Evolutionary conservation across 2,797 vertebrate genomes (phyloP), one percentile per base, ranked within the genome.

Genomic region (Eospalax fontanierii): DNA sequence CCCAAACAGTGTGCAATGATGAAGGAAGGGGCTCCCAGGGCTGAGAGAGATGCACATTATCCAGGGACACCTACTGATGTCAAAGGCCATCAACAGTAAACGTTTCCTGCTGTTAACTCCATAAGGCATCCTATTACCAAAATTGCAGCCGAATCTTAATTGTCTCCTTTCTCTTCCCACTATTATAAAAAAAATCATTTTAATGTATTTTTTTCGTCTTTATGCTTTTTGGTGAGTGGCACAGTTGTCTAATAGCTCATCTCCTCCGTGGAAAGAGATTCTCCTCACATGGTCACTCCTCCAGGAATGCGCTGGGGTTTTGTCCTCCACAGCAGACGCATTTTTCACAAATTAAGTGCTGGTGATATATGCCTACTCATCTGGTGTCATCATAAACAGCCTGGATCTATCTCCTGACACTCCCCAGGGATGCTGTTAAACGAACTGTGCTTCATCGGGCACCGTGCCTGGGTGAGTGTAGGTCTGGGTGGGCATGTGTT

Each of bases 301-400:
- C 57, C 63, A 86, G 78, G 68, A 84, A 74, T 21, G 33, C 2
- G 11, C 66, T 87, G 61, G 21, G 46, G 30, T 74, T 68, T 50
- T 12, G 8, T 65, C 33, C 43, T 40, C 54, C 70, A 38, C 21
- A 30, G 33, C 76, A 63, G 70, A 76, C 43, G 40, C 81, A 26
- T 71, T 90, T 80, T 74, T 59, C 6, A 38, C 68, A 94, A 89
- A 95, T 89, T 88, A 96, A 93, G 81, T 76, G 46, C 21, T 14
- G 1, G 65, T 80, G 92, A 95, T 46, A 24, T 11, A 81, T 40
- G 66, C 28, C 79, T 70, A 5, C 76, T 78, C 70, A 40, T 84
- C 91, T 86, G 6, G 66, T 79, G 35, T 91, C 76, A 78, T 54
- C 19, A 21, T 61, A 50, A 92, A 75, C 68, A 86, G 81, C 61